A percentile compares a stretch with the other conserved stretches of the same genome.
Evolutionary conservation across 2,888 invertebrate genomes (phyloP).

Genomic region (Branchipolynoe longqiensis): DNA sequence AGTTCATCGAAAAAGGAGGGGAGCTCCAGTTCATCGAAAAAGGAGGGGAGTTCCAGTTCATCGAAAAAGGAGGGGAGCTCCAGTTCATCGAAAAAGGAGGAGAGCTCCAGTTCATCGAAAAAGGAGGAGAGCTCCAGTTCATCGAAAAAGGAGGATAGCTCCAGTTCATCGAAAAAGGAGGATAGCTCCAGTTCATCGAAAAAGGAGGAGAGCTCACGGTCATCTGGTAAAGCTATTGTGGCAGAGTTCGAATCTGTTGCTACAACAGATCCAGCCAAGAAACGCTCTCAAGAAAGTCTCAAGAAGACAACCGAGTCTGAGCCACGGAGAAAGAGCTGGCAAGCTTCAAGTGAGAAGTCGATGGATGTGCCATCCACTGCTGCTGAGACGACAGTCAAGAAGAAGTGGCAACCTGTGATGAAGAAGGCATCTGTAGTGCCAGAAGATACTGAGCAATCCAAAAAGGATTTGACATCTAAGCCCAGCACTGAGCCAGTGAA

Average conservation of each 20-base stretch:
- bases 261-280: background rate
- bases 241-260: background rate
- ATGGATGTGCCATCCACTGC: background rate
- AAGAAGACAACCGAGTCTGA: background rate
- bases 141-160: no score
- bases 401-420: conserved; percentile 7
- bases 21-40: no score
- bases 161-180: no score
- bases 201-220: no score
- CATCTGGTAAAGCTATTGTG: background rate
- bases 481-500: background rate
- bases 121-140: no score
- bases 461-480: background rate
- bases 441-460: background rate
- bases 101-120: background rate
- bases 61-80: no score
- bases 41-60: no score
- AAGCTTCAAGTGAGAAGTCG: background rate
- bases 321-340: conserved; percentile 20
- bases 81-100: no score
- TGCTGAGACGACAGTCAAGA: background rate
- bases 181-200: no score
- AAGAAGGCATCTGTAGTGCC: background rate
- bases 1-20: no score
- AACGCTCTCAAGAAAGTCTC: background rate